phyloP scores from a whole-genome alignment of 2,113 vertebrate species.

The Grammomys surdaster region DNA sequence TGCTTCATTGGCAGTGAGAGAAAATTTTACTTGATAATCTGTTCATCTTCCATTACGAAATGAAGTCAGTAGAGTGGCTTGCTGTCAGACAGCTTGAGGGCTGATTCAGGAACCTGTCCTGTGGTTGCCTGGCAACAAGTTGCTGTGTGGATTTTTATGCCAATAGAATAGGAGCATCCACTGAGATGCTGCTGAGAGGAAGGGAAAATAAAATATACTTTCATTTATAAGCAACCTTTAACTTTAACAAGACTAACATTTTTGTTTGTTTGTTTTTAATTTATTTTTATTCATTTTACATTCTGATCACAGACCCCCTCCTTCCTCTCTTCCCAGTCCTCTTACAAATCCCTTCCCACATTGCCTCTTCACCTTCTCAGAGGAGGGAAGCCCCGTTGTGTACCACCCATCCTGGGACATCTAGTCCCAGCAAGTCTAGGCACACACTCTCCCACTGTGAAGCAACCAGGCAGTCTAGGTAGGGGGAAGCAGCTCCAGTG shows the following conservation, averaged over 20 bases:
- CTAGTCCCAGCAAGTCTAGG: too few relatives aligned
- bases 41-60: background rate
- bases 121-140: conserved; percentile 32
- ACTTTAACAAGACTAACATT: background rate
- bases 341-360: too few relatives aligned
- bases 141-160: too few relatives aligned
- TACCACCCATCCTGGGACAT: too few relatives aligned
- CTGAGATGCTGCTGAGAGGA: background rate
- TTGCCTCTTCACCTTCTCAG: too few relatives aligned
- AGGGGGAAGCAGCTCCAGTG: too few relatives aligned
- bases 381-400: too few relatives aligned
- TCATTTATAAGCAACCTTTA: background rate
- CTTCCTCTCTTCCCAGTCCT: too few relatives aligned
- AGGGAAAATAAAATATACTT: background rate
- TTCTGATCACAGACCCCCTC: too few relatives aligned
- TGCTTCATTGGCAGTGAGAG: background rate
- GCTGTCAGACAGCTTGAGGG: background rate
- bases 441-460: too few relatives aligned
- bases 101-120: background rate
- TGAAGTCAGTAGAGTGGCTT: background rate
- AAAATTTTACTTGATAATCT: background rate
- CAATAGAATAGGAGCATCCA: background rate
- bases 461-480: too few relatives aligned
- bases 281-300: too few relatives aligned
- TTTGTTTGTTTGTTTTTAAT: background rate